Base-by-base conservation (phyloP, 2,888 invertebrate genomes). In the Pachliopta kotzebuea region DNA sequence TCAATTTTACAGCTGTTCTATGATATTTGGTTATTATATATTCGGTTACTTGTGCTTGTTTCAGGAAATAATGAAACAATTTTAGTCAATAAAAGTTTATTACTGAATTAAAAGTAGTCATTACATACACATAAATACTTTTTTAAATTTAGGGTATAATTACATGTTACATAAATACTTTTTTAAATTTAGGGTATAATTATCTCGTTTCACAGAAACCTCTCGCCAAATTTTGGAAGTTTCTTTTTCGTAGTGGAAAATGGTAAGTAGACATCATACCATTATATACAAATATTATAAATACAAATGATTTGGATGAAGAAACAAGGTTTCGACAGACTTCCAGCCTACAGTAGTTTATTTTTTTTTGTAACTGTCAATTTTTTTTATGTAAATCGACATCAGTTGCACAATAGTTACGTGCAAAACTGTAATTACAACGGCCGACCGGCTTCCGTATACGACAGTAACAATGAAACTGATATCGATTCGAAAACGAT, bases 401-500 rank as follows among this genome's bases (percentile, higher is more conserved):
- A 78, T 77, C 76, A 74, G 72, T 89, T 90, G 80, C 86, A 81
- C 83, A 89, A 88, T 81, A 70, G 82, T 88, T 87, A 85, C 88
- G 86, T 87, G 83, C 80, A 78, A 78, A 76, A 81, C 74, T 74
- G 83, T 87, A 87, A 88, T 88, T 86, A 88, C 74, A 72, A 73
- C 74, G 66, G 62, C 71, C 79, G 75, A 78, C 79, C 80, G 78
- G 87, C 86, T 87, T 88, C 87, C 88, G 87, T 84, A 79, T 84
- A 81, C 82, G 80, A 77, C 79, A 76, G 70, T 78, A 81, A 88
- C 88, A 87, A 88, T 88, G 81, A 84, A 86, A 85, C 80, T 81
- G 80, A 84, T 84, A 86, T 84, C 80, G 78, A 84, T 79, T 80
- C 77, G 81, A 82, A 85, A 85, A 82, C 79, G 79, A 79, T 80